Evolutionary conservation across 2,888 invertebrate species (phyloP), one percentile per base, ranked within the genome.

Genomic region (Sinodicranocentrus sp.): DNA sequence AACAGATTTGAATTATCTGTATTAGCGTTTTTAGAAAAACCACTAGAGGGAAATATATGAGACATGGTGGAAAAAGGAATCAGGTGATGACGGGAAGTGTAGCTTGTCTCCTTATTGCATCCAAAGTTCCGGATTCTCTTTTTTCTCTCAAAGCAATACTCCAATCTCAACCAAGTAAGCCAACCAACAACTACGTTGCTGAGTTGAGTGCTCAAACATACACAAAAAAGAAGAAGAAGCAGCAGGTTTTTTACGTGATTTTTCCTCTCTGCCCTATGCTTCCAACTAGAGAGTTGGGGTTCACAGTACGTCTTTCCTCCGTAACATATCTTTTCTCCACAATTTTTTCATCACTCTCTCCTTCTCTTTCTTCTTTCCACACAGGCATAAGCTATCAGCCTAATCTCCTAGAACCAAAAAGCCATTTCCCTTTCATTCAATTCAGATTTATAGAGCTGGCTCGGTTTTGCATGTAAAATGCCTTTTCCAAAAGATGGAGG

Each of bases 401-500:
- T 78, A 78, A 78, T 78, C 78, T 78, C 33, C 39, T 78, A 78
- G 78, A 71, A 78, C 78, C 70, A 71, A 78, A 70, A 78, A 78
- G 70, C 70, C 71, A 78, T 78, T 78, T 78, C 78, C 78, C 21
- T 78, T 78, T 70, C 78, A 70, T 78, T 78, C 78, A 71, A 78
- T 78, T 78, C 61, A 78, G 71, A 78, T 78, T 78, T 78, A 71
- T 78, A 78, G 70, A 78, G 61, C 70, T 25, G 61, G 25, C 63
- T 63, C 52, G 33, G 68, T 78, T 78, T 78, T 78, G 63, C 77
- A 78, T 78, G 59, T 78, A 70, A 59, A 78, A 76, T 76, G 65
- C 39, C 17, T 76, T 57, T 33, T n/a, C 15, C 21, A 63, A 63
- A 63, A 33, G 15, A 33, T 33, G 59, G 25, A 21, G 26, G 15